Base-by-base conservation (phyloP, 1,140 invertebrate species). In the Andricus grossulariae region DNA sequence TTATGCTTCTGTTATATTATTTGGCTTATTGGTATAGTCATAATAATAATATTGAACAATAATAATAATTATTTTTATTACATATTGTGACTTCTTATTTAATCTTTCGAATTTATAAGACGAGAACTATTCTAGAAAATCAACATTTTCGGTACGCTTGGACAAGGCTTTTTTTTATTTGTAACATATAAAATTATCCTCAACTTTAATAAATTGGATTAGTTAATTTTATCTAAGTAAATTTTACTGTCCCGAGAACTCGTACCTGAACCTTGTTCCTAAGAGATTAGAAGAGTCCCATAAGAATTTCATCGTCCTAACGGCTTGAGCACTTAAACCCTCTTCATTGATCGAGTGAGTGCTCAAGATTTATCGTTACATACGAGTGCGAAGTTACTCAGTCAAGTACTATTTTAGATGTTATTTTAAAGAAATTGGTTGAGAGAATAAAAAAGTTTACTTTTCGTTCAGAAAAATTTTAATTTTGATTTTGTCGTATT, bases 291-390 rank as follows among this genome's bases (percentile, higher is more conserved):
- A 39, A 45, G 32, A 16, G 12, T 45, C 60, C 60, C 60, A 45
- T 66, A 66, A 66, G 60, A 66, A 66, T 66, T 66, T 66, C 60
- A 66, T 66, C 60, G 60, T 66, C 60, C 60, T 39, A 15, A 39
- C 60, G 25, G 3, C 60, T 66, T 66, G 32, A 66, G 60, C 13
- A 66, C 60, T 66, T 39, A 39, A 25, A 66, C 13, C 25, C 25
- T 16, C 60, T 66, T 66, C 32, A 66, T 66, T 66, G 60, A 66
- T 66, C 60, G 15, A 66, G 25, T 66, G 25, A 39, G 60, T 39
- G 25, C 13, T 16, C 16, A 66, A 66, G 60, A 66, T 66, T 66
- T 66, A 66, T 39, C 32, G 32, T 66, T 39, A 32, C 25, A 66
- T 16, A 66, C 15, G 6, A 6, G 21, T 66, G n/a, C n/a, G 3